Conservation (phyloP, 2,888 invertebrate species). For the Spilosoma lubricipeda region DNA sequence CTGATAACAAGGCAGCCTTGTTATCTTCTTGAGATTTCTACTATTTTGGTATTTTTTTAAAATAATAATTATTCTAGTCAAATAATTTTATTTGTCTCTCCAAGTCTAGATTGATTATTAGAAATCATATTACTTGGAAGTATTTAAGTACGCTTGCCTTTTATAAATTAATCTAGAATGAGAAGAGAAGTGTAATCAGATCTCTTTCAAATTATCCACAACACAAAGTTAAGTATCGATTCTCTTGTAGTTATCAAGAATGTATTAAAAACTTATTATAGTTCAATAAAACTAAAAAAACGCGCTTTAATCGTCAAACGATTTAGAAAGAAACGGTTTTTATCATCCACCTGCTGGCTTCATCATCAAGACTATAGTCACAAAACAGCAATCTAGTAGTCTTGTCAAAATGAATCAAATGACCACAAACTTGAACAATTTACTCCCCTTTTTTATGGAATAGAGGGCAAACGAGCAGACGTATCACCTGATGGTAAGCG, state of each 20-base stretch:
- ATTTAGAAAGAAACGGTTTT: not conserved
- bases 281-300: not conserved
- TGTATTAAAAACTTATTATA: not conserved
- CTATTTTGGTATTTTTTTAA: not conserved
- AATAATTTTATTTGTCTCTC: not conserved
- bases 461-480: no score
- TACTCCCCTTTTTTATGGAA: no score
- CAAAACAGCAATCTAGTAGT: not conserved
- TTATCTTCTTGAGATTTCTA: not conserved
- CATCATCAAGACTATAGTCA: not conserved
- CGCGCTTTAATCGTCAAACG: not conserved
- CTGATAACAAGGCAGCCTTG: not conserved
- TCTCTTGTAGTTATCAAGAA: not conserved
- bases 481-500: no score
- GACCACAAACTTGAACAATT: not conserved
- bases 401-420: not conserved
- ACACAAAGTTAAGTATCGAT: not conserved
- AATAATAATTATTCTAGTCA: not conserved
- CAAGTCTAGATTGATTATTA: not conserved
- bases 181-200: not conserved
- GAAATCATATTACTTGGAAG: no score
- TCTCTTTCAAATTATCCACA: not conserved
- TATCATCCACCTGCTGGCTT: not conserved
- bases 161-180: not conserved
- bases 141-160: not conserved